Percentiles rank a stretch among this genome's conserved stretches.
These are phyloP conservation scores for Nemapogon koenigi DNA, from an alignment of 2,888 invertebrate genomes.

Conservation along the genomic window DNA sequence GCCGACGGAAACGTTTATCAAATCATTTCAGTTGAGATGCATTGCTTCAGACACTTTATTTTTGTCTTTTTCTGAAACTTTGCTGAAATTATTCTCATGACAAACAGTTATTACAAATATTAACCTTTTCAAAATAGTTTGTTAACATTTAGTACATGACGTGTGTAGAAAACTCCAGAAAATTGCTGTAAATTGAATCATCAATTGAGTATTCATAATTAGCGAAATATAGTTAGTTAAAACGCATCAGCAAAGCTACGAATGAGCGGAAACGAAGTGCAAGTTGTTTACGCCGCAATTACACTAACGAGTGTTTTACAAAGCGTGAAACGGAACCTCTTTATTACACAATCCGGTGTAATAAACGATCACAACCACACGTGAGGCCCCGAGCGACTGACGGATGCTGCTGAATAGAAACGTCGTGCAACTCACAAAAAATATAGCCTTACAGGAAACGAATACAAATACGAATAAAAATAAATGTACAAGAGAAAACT, in stretches of 20 bases:
- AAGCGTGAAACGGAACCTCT: slow-evolving; percentile 14
- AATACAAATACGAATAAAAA: slow-evolving; percentile 60
- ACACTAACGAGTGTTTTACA: slow-evolving; percentile 11
- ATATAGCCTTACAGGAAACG: slow-evolving; percentile 53
- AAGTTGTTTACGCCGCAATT: slow-evolving; percentile 13
- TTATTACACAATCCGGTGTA: slow-evolving; percentile 16
- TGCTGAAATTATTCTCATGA: no score
- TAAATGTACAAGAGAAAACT: slow-evolving; percentile 42
- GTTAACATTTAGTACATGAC: no score
- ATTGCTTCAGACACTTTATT: no score
- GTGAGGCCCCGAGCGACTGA: slow-evolving; percentile 14
- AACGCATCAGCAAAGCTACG: neutral
- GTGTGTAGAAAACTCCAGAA: no score
- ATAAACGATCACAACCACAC: slow-evolving; percentile 15
- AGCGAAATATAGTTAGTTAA: slow-evolving; percentile 1
- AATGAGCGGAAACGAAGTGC: slow-evolving; percentile 1
- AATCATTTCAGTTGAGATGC: slow-evolving; percentile 16
- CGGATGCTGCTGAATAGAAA: slow-evolving; percentile 27
- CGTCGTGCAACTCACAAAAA: slow-evolving; percentile 33
- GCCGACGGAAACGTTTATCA: slow-evolving; percentile 16
- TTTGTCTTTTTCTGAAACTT: no score
- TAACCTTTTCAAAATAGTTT: no score
- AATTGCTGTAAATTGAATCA: no score
- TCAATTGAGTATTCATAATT: neutral
- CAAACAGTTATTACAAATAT: no score